phyloP scores from a whole-genome alignment of 2,888 invertebrate species.

The Acleris literana region DNA sequence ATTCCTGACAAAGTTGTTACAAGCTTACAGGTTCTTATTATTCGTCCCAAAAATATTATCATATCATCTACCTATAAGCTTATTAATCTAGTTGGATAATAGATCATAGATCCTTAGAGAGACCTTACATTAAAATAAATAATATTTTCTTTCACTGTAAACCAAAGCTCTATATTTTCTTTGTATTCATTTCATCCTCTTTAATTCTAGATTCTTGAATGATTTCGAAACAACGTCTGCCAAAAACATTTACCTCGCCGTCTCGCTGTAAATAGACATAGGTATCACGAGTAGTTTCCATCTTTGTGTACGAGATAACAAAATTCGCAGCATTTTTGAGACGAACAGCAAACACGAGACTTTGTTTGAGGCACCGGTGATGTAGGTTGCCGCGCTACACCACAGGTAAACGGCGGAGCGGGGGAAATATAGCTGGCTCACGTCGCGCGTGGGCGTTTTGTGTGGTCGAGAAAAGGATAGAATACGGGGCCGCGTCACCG shows the following conservation, averaged over 20 bases:
- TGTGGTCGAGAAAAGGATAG: constrained; percentile 53
- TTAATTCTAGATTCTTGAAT: neutral
- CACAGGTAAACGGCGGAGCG: constrained; percentile 60
- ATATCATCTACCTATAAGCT: no score
- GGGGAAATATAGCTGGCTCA: constrained; percentile 51
- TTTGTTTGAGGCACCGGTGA: constrained; percentile 70
- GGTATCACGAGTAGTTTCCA: neutral
- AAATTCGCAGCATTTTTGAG: constrained; percentile 66
- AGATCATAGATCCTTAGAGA: no score
- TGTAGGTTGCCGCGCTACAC: constrained; percentile 76
- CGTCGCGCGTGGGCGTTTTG: constrained; percentile 40
- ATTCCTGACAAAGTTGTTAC: no score
- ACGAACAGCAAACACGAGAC: constrained; percentile 65
- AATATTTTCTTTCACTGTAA: no score
- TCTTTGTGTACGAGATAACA: constrained; percentile 42
- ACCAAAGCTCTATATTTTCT: neutral
- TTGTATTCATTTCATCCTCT: neutral
- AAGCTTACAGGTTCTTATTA: no score
- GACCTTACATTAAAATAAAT: no score
- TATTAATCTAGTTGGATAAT: no score
- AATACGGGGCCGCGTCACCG: constrained; percentile 64
- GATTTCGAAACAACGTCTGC: constrained; percentile 5
- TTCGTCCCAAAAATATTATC: no score
- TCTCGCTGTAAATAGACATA: constrained; percentile 3
- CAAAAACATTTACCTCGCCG: neutral